phyloP scores from a whole-genome alignment of 2,113 vertebrate species.

The Prunella himalayana region DNA sequence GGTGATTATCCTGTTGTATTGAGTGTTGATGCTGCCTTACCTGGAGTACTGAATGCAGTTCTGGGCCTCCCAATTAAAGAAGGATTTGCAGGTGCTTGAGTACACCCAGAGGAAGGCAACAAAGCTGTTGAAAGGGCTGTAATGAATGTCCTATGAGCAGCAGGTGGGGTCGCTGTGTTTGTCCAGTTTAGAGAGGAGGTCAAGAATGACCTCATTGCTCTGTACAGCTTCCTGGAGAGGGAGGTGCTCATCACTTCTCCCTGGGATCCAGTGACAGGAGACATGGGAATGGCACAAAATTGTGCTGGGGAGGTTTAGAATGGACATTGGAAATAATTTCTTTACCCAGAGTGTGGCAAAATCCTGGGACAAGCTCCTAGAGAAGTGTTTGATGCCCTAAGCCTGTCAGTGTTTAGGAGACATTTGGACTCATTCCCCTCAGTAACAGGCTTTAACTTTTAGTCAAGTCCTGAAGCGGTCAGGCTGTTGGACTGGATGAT shows the following conservation, averaged over 20 bases:
- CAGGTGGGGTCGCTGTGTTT: background rate
- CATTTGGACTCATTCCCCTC: background rate
- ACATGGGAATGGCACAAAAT: background rate
- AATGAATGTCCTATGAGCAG: background rate
- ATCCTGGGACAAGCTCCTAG: background rate
- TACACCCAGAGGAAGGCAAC: background rate
- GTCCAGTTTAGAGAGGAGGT: background rate
- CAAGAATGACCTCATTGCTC: background rate
- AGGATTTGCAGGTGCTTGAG: background rate
- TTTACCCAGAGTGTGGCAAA: background rate
- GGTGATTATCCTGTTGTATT: background rate
- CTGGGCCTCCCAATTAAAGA: background rate
- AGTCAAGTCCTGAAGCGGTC: background rate
- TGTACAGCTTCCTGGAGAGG: background rate
- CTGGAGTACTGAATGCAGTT: background rate
- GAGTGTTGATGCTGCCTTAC: no score
- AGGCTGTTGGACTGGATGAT: no score
- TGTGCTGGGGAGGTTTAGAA: background rate
- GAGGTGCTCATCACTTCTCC: background rate
- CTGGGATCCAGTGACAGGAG: background rate
- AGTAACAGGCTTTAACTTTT: background rate
- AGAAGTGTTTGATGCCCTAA: background rate
- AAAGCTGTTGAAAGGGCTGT: background rate
- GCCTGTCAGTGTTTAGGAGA: background rate
- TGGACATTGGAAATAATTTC: background rate